A percentile compares a stretch with the other conserved stretches of the same genome.
Evolutionary conservation across 2,888 invertebrate species (phyloP).

Genomic region (Halictus ligatus): DNA sequence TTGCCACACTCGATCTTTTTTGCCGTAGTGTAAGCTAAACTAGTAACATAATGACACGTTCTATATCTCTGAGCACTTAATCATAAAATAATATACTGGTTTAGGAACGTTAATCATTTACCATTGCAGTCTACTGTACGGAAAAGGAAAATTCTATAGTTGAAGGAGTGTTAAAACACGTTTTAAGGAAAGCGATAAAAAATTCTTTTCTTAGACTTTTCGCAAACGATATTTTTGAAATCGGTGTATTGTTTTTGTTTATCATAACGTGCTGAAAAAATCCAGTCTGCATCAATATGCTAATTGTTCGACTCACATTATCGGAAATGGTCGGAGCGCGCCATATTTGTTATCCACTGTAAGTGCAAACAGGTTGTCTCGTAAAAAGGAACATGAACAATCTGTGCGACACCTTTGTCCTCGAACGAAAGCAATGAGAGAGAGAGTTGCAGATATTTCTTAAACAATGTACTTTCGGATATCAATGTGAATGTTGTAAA

Average conservation of each 20-base stretch:
- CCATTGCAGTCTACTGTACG: background rate
- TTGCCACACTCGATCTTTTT: background rate
- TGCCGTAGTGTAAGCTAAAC: background rate
- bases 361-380: constrained; percentile 30
- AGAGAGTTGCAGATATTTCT: constrained; percentile 54
- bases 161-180: background rate
- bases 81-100: background rate
- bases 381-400: constrained; percentile 57
- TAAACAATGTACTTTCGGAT: constrained; percentile 65
- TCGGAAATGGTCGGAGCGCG: background rate
- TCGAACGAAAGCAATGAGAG: constrained; percentile 58
- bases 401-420: constrained; percentile 46
- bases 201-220: background rate
- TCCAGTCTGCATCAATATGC: background rate
- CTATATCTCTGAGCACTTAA: background rate
- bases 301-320: background rate
- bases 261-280: background rate
- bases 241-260: background rate
- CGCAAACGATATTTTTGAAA: background rate
- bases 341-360: background rate
- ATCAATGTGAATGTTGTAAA: constrained; percentile 61
- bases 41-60: background rate
- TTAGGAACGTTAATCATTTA: background rate
- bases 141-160: background rate
- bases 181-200: too few species aligned